phyloP scores from a whole-genome alignment of 2,888 invertebrate genomes.

The Nemurella pictetii region DNA sequence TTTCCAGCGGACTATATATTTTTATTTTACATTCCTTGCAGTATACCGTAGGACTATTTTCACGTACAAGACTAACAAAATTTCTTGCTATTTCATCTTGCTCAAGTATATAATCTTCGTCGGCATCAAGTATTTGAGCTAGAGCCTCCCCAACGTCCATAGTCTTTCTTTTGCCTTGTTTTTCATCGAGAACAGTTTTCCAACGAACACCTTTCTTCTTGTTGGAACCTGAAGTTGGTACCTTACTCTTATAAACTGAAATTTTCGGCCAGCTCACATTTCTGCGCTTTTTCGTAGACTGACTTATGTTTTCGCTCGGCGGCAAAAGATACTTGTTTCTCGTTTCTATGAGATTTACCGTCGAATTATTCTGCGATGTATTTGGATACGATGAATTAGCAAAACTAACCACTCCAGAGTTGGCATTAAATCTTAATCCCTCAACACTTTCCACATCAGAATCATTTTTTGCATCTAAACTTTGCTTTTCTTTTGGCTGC shows the following conservation, averaged over 20 bases:
- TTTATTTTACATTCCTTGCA: slow-evolving; percentile 1
- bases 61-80: not conserved
- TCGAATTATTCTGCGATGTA: not conserved
- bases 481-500: slow-evolving; percentile 18
- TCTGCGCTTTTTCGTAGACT: not conserved
- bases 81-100: not conserved
- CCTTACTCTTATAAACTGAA: not conserved
- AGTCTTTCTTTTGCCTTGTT: slow-evolving; percentile 44
- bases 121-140: slow-evolving; percentile 22
- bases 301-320: slow-evolving; percentile 1
- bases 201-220: slow-evolving; percentile 50
- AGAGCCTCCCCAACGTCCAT: slow-evolving; percentile 45
- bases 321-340: slow-evolving; percentile 15
- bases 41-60: not conserved
- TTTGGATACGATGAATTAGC: not conserved
- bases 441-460: slow-evolving; percentile 7
- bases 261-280: slow-evolving; percentile 25
- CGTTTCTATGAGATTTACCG: not conserved
- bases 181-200: slow-evolving; percentile 46
- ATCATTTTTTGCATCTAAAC: not conserved
- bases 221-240: slow-evolving; percentile 42
- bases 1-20: not conserved
- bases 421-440: slow-evolving; percentile 10
- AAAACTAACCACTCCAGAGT: not conserved
- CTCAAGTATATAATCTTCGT: slow-evolving; percentile 21